Evolutionary conservation across 92 coral and sea anemone genomes (phyloP), one percentile per base, ranked within the genome.

Genomic region (Parazoanthus atlanticus): DNA sequence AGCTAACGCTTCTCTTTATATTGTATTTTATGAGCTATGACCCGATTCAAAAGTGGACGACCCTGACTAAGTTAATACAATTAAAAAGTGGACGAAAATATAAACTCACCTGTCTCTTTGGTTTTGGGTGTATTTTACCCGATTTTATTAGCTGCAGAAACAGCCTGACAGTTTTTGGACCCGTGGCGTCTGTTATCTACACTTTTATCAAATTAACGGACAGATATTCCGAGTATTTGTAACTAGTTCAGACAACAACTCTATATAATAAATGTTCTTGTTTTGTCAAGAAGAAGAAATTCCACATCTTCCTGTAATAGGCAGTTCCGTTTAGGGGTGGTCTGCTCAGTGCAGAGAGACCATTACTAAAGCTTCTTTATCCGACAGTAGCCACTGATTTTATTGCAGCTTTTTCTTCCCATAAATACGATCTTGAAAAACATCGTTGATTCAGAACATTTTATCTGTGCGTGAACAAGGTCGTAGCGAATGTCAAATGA

Each of bases 181-280:
- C 74, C 78, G 29, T 49, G 67, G 65, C 67, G 87, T 76, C 87
- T 69, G 41, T 26, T 84, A 84, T 84, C 87, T 40, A 8, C 16
- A 13, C n/a, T 2, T 25, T 82, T 66, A 82, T 71, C 77, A 84
- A 80, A 80, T 80, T 52, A 52, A 80, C 25, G 56, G 4, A 31
- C 5, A 70, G 61, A 21, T 84, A 84, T 84, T 84, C 64, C 43
- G 43, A 70, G 77, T 69, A 84, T 84, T 43, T 84, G 11, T 25
- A 82, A 25, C 58, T n/a, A 29, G 76, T 65, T 67, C 26, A 30
- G 49, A 66, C 40, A 43, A 70, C 78, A 84, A 70, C 67, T 9
- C 65, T 28, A 26, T 58, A 58, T 61, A 54, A 54, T 15, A 29
- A 84, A 40, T 67, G 69, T 84, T 84, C 78, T 70, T 43, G 77